Evolutionary conservation across 64 coral and sea anemone species (phyloP).

Genomic region (Porites lutea): DNA sequence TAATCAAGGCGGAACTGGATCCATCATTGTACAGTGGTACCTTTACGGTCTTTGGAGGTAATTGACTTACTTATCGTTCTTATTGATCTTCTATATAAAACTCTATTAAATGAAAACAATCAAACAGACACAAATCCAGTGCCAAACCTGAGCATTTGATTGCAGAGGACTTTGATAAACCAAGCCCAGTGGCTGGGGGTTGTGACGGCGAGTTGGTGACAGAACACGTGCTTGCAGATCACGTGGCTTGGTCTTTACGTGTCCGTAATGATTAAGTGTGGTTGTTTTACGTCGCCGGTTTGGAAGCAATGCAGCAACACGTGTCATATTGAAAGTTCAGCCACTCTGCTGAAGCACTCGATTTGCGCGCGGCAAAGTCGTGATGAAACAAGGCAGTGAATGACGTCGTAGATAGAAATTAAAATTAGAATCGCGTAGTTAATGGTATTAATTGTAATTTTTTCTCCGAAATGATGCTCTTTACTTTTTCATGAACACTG

Average conservation of each 20-base stretch:
- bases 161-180: slow-evolving; percentile 47
- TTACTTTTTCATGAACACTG: too few relatives aligned
- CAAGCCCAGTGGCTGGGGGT: slow-evolving; percentile 67
- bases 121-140: neutral
- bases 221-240: slow-evolving; percentile 55
- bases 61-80: too few relatives aligned
- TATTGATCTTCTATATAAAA: too few relatives aligned
- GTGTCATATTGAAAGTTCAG: slow-evolving; percentile 7
- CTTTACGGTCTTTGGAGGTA: too few relatives aligned
- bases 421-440: neutral
- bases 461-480: too few relatives aligned
- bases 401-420: neutral
- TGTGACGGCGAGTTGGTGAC: slow-evolving; percentile 64
- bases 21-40: too few relatives aligned
- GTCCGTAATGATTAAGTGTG: slow-evolving; percentile 67
- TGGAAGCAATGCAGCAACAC: neutral
- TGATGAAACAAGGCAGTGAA: neutral
- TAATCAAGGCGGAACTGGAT: too few relatives aligned
- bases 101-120: too few relatives aligned
- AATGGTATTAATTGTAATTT: too few relatives aligned
- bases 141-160: slow-evolving; percentile 42
- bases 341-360: neutral
- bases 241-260: slow-evolving; percentile 53
- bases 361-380: neutral
- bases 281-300: slow-evolving; percentile 32